Conservation (phyloP, 2,797 vertebrate genomes). For the Chromobotia macracanthus region DNA sequence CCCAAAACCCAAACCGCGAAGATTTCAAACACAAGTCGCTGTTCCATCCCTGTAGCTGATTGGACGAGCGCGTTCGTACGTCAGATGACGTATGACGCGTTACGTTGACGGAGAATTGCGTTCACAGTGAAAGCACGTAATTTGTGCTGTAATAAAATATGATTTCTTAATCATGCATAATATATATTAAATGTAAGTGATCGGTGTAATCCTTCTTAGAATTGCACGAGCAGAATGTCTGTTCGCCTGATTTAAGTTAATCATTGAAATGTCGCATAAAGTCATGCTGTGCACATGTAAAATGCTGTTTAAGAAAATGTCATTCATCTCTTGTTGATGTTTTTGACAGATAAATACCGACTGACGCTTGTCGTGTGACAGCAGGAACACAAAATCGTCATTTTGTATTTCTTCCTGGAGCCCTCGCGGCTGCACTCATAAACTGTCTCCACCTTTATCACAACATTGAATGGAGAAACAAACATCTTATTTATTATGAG, state of each 20-base stretch:
- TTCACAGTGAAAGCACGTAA: neutral
- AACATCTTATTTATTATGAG: neutral
- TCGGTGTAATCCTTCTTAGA: neutral
- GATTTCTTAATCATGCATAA: neutral
- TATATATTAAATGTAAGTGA: neutral
- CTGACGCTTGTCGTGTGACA: neutral
- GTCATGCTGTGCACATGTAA: neutral
- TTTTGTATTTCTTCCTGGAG: slow-evolving; percentile 35
- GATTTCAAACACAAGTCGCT: slow-evolving; percentile 76
- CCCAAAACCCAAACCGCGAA: slow-evolving; percentile 67
- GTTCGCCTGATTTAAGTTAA: neutral
- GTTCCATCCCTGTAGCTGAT: slow-evolving; percentile 63
- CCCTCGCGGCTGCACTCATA: neutral
- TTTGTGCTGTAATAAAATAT: neutral
- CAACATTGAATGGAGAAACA: slow-evolving; percentile 2
- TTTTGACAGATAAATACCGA: neutral
- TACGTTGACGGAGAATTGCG: neutral
- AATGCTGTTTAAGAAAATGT: neutral
- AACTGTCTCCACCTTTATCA: neutral
- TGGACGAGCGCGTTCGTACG: slow-evolving; percentile 54
- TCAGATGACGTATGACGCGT: slow-evolving; percentile 34
- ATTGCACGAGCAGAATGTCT: neutral
- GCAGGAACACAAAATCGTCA: slow-evolving; percentile 7
- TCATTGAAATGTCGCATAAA: too few species aligned
- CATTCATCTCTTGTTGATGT: neutral